Conservation (phyloP, 92 coral and sea anemone species). For the Actinernus sp. region DNA sequence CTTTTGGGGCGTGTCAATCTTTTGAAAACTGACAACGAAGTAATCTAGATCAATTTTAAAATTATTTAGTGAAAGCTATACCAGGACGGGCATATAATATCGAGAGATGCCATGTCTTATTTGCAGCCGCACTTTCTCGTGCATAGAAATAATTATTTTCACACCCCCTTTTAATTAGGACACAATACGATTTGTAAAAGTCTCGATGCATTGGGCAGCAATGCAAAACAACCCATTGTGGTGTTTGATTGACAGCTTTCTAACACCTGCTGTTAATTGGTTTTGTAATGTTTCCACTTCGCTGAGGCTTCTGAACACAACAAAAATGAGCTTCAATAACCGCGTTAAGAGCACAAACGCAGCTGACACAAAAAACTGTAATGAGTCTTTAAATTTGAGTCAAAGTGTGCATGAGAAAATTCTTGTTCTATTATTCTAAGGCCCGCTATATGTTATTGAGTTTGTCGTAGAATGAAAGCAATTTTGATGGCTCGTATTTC, state of each 20-base stretch:
- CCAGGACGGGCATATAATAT: conserved; percentile 22
- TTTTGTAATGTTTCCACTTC: conserved; percentile 93
- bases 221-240: conserved; percentile 92
- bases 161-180: conserved; percentile 92
- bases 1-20: conserved; percentile 97
- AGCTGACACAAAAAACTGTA: conserved; percentile 66
- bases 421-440: conserved; percentile 17
- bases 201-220: conserved; percentile 82
- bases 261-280: conserved; percentile 99
- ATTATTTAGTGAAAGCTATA: conserved; percentile 52
- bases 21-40: conserved; percentile 95
- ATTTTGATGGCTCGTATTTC: conserved; percentile 94
- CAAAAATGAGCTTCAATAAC: conserved; percentile 83
- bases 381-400: conserved; percentile 23
- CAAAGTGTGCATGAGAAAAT: conserved; percentile 15
- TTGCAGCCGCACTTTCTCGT: neutral
- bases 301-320: conserved; percentile 79
- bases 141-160: conserved; percentile 41
- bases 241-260: conserved; percentile 93
- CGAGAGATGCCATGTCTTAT: no score
- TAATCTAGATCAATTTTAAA: conserved; percentile 93
- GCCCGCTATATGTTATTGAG: conserved; percentile 64
- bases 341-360: conserved; percentile 87
- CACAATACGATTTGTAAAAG: conserved; percentile 90
- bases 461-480: conserved; percentile 79